Evolutionary conservation across 1,140 invertebrate species (phyloP), one percentile per base, ranked within the genome.

Genomic region (Pantala flavescens): DNA sequence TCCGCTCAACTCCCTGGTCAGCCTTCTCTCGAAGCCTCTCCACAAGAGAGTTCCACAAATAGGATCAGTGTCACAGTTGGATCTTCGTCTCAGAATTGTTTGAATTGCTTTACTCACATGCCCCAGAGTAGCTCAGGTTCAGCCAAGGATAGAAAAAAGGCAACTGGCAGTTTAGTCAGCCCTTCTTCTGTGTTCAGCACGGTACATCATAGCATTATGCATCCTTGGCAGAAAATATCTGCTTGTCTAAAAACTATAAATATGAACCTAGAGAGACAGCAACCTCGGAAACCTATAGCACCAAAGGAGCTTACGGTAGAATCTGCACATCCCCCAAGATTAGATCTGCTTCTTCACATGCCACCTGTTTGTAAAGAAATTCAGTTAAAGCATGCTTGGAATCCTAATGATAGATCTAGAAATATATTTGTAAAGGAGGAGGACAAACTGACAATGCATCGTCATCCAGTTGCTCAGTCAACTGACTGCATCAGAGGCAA

Each of bases 381-480:
- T 72, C 95, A 97, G 84, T 81, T 96, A 71, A 94, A 95, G 82
- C 93, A 98, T 83, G 92, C 94, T 71, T 99, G 97, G 97, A 99
- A 99, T 83, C 90, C 95, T 7, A 96, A 98, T 74, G 98, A 99
- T 82, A 87, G 96, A 84, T 97, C 95, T 74, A 84, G 99, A 79
- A 99, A 99, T 84, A 98, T 99, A 86, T 99, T 98, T 85, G 97
- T 99, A 76, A 99, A 99, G 86, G 93, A 98, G 78, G 96, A 99
- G 78, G 97, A 99, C 82, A 95, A 95, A 83, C 86, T 98, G 80
- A 99, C 97, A 80, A 98, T 99, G 86, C 98, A 99, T 84, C 90
- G 97, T 81, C 97, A 99, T 84, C 98, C 98, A 24, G 97, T 99
- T 24, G 97, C 98, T 76, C 98, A 99, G 91, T 98, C 95, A 82